phyloP scores from a whole-genome alignment of 2,888 invertebrate species.

The Eupithecia tripunctaria region DNA sequence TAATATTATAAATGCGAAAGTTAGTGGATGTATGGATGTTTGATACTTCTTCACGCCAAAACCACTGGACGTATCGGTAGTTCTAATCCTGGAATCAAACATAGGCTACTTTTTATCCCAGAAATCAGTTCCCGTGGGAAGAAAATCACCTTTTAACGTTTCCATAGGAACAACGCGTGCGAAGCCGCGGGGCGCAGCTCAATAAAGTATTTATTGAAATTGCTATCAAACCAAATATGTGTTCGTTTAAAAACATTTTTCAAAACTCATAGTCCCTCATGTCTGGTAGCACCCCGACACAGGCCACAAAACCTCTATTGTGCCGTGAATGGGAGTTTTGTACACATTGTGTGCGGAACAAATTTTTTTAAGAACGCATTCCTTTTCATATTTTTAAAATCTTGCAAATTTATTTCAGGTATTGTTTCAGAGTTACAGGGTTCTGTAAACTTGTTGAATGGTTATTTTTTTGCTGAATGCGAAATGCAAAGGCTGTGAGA shows the following conservation, averaged over 20 bases:
- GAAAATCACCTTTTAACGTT: too few species aligned
- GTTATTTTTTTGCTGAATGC: slow-evolving; percentile 60
- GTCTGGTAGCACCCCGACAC: slow-evolving; percentile 35
- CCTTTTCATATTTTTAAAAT: slow-evolving; percentile 57
- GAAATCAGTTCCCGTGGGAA: too few species aligned
- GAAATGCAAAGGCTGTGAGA: slow-evolving; percentile 3
- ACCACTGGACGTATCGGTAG: too few species aligned
- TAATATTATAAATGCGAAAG: too few species aligned
- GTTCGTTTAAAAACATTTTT: not conserved
- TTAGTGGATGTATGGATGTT: too few species aligned
- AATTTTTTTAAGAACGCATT: slow-evolving; percentile 80
- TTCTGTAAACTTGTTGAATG: slow-evolving; percentile 72
- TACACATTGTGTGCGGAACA: slow-evolving; percentile 71
- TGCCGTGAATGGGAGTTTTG: slow-evolving; percentile 77
- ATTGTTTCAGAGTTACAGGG: slow-evolving; percentile 49
- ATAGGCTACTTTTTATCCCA: too few species aligned
- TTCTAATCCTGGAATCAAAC: too few species aligned
- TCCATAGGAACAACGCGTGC: too few species aligned
- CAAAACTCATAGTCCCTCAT: not conserved
- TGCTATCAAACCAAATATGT: not conserved
- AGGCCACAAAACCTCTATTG: slow-evolving; percentile 68
- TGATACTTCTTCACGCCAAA: too few species aligned
- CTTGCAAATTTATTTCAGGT: slow-evolving; percentile 41
- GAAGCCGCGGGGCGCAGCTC: too few species aligned
- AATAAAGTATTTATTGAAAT: too few species aligned